These are phyloP conservation scores for Arion vulgaris DNA, from an alignment of 1,140 invertebrate genomes.

Conservation along the genomic window DNA sequence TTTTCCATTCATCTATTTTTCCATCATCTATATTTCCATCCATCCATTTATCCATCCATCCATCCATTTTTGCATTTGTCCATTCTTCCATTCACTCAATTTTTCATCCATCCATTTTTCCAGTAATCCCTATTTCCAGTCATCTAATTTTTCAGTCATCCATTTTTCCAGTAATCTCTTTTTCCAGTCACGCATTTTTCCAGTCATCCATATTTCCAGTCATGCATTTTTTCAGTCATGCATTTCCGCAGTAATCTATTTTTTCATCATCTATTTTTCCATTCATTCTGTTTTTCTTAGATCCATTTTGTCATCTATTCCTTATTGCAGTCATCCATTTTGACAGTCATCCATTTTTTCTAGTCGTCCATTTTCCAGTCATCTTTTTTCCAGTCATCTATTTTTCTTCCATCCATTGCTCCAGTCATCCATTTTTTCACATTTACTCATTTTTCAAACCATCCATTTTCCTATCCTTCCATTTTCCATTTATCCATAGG, in stretches of 20 bases:
- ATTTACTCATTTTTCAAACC: not conserved
- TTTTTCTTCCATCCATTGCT: not conserved
- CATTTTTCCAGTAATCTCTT: no score
- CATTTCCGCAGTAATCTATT: not conserved
- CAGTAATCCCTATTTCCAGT: not conserved
- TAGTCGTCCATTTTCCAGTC: not conserved
- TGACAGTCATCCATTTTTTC: not conserved
- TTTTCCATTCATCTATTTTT: no score
- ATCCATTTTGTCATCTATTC: no score
- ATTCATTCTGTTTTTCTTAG: not conserved
- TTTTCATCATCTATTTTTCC: not conserved
- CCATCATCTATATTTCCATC: not conserved
- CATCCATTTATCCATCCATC: conserved; percentile 2
- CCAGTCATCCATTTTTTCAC: not conserved
- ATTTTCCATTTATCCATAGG: no score
- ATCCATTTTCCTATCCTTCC: no score
- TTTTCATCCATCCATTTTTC: not conserved
- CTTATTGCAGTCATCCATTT: not conserved
- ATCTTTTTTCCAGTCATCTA: not conserved
- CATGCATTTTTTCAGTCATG: no score
- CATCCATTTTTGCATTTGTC: not conserved
- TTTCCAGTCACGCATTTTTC: no score
- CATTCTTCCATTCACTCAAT: not conserved
- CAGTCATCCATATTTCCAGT: no score
- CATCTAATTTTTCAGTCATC: no score